Evolutionary conservation across 1,140 invertebrate species (phyloP), one percentile per base, ranked within the genome.

Genomic region (Listronotus bonariensis): DNA sequence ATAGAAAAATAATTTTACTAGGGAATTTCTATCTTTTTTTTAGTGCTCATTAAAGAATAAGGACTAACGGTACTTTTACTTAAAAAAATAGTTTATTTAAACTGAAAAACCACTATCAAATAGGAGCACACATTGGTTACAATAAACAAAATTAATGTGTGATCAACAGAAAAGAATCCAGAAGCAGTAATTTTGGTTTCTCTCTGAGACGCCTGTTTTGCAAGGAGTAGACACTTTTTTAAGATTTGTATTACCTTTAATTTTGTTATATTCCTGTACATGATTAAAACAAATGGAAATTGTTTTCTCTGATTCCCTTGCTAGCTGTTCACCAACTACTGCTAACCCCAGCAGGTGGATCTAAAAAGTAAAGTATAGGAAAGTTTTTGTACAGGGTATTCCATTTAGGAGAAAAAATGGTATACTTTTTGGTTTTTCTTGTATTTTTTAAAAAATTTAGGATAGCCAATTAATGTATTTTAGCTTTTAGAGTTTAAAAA

Each of bases 101-200:
- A 58, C 14, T 56, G 54, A 42, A 18, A 42, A 14, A 43, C 54
- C n/a, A 48, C 56, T 6, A 58, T 38, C 7, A 58, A 31, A 48
- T 58, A 46, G 3, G 17, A 51, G 14, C 49, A 62, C 4, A 54
- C 18, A 34, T 53, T 62, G 12, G 60, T 36, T 9, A 48, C 6
- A 11, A 62, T 36, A 31, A 62, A 54, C 1, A 62, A 18, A 18
- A 62, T 54, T 49, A 62, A 42, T 6, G 60, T 15, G 49, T 53
- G 18, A 62, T 62, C 52, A 38, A 62, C 40, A n/a, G 60, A 6
- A 14, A 62, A 62, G 34, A 62, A 54, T 6, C 60, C 60, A 6
- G 60, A 40, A n/a, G 60, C 60, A 15, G 8, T 45, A 9, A 62
- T 10, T 18, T 54, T 55, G 5, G 40, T 53, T n/a, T n/a, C 41